Evolutionary conservation across 2,888 invertebrate genomes (phyloP).

Genomic region (Brachylomia viminalis): DNA sequence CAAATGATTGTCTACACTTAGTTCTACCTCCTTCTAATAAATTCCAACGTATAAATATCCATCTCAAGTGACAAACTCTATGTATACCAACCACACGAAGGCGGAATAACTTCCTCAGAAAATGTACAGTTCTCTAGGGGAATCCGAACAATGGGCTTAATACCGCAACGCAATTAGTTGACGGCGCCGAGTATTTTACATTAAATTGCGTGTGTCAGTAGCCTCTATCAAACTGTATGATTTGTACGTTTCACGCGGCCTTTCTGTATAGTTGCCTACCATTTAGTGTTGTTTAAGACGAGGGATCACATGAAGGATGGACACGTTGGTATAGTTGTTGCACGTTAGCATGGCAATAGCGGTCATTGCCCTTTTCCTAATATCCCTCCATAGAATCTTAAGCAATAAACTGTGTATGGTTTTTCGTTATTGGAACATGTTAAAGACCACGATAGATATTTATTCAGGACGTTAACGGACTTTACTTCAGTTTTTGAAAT

Average conservation of each 20-base stretch:
- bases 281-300: background rate
- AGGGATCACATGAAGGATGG: background rate
- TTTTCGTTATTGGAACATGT: background rate
- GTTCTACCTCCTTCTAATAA: background rate
- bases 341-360: background rate
- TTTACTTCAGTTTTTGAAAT: too few relatives aligned
- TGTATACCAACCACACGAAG: constrained; percentile 15
- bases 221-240: constrained; percentile 15
- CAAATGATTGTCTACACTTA: background rate
- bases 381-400: background rate
- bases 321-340: background rate
- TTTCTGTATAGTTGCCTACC: background rate
- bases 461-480: too few relatives aligned
- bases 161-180: constrained; percentile 33
- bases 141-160: constrained; percentile 34
- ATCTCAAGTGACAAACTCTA: constrained; percentile 11
- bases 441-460: background rate
- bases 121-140: constrained; percentile 45
- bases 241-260: background rate
- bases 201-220: constrained; percentile 27
- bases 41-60: background rate
- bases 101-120: constrained; percentile 16
- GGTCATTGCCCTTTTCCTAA: background rate
- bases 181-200: constrained; percentile 24
- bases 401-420: background rate